phyloP scores from a whole-genome alignment of 2,113 vertebrate species.

The Glaucomys volans region DNA sequence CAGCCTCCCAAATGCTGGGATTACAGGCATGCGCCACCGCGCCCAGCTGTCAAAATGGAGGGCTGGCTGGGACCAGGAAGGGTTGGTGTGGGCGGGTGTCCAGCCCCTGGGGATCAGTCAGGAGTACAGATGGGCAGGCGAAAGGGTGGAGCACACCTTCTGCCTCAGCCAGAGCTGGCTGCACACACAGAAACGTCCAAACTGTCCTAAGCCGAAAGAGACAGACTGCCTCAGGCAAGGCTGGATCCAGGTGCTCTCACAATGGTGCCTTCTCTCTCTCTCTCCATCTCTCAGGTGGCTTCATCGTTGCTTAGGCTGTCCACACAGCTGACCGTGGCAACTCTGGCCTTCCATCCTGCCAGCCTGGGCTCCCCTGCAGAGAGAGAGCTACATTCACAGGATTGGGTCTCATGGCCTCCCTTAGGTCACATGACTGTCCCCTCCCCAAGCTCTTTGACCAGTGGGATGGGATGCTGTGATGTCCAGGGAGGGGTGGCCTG shows the following conservation, averaged over 20 bases:
- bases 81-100: not conserved
- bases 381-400: not conserved
- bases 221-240: not conserved
- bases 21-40: too few relatives aligned
- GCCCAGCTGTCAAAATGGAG: too few relatives aligned
- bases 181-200: not conserved
- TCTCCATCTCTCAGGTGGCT: not conserved
- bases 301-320: not conserved
- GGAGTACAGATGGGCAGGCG: not conserved
- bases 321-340: not conserved
- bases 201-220: not conserved
- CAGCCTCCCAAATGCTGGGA: too few relatives aligned
- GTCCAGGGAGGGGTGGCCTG: not conserved
- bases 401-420: not conserved
- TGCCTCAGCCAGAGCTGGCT: not conserved
- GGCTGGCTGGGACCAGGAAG: not conserved
- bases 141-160: not conserved
- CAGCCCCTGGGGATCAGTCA: not conserved
- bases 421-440: not conserved
- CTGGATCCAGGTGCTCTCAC: not conserved
- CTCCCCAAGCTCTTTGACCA: not conserved
- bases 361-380: not conserved
- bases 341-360: not conserved
- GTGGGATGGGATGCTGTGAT: not conserved
- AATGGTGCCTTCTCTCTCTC: not conserved